A percentile compares a stretch with the other conserved stretches of the same genome.
These are phyloP conservation scores for Cichlasoma orientale DNA, from an alignment of 2,797 vertebrate genomes.

Conservation along the genomic window DNA sequence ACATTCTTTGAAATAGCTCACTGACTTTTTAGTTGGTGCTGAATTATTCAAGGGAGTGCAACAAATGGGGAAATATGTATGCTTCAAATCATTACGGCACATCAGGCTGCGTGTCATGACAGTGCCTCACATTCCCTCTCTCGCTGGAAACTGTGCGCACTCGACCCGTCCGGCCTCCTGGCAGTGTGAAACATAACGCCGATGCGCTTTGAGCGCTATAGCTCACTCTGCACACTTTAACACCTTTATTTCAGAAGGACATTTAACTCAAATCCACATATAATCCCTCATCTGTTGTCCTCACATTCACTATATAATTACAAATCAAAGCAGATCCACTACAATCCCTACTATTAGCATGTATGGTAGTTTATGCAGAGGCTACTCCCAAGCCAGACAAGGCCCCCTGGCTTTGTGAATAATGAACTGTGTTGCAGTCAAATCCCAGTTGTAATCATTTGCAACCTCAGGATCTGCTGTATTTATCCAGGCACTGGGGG, in stretches of 20 bases:
- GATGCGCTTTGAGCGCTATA: neutral
- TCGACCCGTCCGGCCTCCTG: neutral
- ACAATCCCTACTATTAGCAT: constrained; percentile 20
- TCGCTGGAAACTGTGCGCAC: neutral
- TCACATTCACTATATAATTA: neutral
- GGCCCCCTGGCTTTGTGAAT: constrained; percentile 44
- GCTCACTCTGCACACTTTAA: neutral
- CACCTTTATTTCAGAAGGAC: neutral
- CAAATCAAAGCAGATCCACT: constrained; percentile 2
- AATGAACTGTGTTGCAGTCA: constrained; percentile 52
- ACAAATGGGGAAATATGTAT: constrained; percentile 3
- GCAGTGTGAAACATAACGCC: neutral
- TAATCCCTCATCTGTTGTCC: constrained; percentile 7
- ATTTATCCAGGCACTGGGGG: constrained; percentile 13
- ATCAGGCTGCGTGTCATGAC: neutral
- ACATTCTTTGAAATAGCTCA: constrained; percentile 49
- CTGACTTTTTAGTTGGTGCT: constrained; percentile 22
- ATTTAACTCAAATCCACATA: neutral
- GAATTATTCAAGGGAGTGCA: constrained; percentile 53
- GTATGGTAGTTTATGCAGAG: neutral
- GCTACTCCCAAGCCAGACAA: neutral
- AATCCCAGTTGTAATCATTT: constrained; percentile 58
- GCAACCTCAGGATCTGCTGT: constrained; percentile 33
- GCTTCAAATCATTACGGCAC: neutral
- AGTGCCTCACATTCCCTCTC: neutral